phyloP scores from a whole-genome alignment of 2,113 vertebrate species.

The Stigmatopora nigra region DNA sequence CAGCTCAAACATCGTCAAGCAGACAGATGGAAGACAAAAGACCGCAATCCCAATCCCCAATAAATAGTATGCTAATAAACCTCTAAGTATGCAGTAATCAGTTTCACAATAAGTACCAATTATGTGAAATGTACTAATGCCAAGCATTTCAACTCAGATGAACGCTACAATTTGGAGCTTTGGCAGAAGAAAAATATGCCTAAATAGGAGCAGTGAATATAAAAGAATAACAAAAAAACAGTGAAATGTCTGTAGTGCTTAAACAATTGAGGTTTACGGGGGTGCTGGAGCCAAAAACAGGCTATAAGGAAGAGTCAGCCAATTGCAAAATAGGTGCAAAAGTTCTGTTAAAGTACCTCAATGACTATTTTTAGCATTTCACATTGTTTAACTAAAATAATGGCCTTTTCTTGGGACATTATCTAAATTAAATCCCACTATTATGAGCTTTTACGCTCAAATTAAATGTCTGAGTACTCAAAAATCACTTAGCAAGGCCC shows the following conservation, averaged over 20 bases:
- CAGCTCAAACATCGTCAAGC: neutral
- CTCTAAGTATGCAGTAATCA: neutral
- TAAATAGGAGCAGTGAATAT: neutral
- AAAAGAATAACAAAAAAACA: too few species aligned
- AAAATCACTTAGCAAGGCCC: too few species aligned
- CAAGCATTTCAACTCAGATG: neutral
- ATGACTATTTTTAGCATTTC: too few species aligned
- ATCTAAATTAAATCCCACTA: too few species aligned
- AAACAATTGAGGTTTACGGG: too few species aligned
- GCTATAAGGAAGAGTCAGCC: too few species aligned
- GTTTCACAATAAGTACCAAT: neutral
- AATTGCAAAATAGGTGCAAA: neutral
- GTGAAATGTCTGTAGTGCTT: too few species aligned
- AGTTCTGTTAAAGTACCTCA: neutral
- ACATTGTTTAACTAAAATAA: too few species aligned
- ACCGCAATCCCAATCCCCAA: neutral
- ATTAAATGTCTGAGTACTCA: too few species aligned
- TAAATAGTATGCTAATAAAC: neutral
- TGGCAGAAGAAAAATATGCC: neutral
- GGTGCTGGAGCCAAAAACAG: too few species aligned
- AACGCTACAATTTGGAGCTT: neutral
- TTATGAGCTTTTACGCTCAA: too few species aligned
- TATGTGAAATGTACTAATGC: neutral
- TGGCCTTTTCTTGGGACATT: too few species aligned
- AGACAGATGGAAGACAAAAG: neutral